Evolutionary conservation across 2,113 vertebrate genomes (phyloP).

Genomic region (Mustela lutreola): DNA sequence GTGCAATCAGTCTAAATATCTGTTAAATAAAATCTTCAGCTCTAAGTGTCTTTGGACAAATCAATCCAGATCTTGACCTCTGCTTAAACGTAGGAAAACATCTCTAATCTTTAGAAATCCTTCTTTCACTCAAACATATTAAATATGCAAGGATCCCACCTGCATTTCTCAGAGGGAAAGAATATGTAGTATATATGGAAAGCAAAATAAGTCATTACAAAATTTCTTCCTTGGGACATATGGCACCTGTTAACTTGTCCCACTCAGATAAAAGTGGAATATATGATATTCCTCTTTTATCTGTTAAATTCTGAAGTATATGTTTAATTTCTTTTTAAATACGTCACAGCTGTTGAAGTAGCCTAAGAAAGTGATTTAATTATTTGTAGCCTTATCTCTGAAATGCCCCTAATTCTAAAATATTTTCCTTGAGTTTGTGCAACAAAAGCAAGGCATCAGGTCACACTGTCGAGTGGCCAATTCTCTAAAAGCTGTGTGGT

Average conservation of each 20-base stretch:
- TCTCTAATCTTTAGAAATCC: conserved; percentile 62
- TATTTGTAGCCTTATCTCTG: neutral
- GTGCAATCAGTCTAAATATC: conserved; percentile 79
- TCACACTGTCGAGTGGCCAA: neutral
- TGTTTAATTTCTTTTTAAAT: conserved; percentile 42
- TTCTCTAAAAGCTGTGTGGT: neutral
- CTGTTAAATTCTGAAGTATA: neutral
- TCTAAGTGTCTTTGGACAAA: conserved; percentile 79
- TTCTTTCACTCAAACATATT: conserved; percentile 60
- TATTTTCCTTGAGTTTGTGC: neutral
- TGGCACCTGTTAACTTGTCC: neutral
- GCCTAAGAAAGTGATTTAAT: neutral
- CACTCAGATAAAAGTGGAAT: neutral
- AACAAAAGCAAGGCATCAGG: neutral
- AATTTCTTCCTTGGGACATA: neutral
- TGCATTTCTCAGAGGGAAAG: neutral
- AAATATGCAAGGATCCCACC: conserved; percentile 49
- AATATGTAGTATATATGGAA: conserved; percentile 11
- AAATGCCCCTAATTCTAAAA: neutral
- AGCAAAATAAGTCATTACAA: conserved; percentile 66
- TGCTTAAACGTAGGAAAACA: conserved; percentile 61
- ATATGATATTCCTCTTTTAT: neutral
- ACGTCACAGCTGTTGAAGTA: neutral
- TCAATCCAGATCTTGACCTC: conserved; percentile 82
- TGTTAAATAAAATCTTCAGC: conserved; percentile 76